A percentile compares a stretch with the other conserved stretches of the same genome.
These are phyloP conservation scores for Callosobruchus maculatus DNA, from an alignment of 2,888 invertebrate species.

Conservation along the genomic window DNA sequence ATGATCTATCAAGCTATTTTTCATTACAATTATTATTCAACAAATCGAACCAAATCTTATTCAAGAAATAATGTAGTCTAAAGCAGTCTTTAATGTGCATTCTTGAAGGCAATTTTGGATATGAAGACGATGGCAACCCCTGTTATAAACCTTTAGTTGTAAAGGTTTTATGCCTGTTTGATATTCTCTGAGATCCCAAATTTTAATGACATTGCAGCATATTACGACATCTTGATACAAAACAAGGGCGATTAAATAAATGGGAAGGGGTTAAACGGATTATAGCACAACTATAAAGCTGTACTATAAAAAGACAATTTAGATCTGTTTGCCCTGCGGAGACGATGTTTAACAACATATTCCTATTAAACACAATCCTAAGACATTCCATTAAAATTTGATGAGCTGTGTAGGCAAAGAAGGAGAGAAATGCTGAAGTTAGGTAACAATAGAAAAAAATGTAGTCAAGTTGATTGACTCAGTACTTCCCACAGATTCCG, in stretches of 20 bases:
- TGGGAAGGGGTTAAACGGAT: constrained; percentile 31
- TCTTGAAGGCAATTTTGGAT: not conserved
- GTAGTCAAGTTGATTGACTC: too few species aligned
- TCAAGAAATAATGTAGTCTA: too few species aligned
- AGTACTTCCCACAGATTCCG: too few species aligned
- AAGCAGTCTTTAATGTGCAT: not conserved
- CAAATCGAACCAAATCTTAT: too few species aligned
- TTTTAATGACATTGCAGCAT: not conserved
- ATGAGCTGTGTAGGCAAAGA: not conserved
- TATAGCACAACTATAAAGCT: constrained; percentile 29
- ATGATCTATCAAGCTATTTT: too few species aligned
- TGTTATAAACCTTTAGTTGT: not conserved
- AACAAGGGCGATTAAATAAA: constrained; percentile 26
- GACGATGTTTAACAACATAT: not conserved
- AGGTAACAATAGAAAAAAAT: too few species aligned
- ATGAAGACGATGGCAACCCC: not conserved
- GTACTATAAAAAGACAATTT: not conserved
- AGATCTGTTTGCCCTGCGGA: not conserved
- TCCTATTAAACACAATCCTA: not conserved
- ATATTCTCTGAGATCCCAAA: not conserved
- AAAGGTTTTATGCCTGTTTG: not conserved
- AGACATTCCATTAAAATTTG: not conserved
- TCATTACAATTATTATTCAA: too few species aligned
- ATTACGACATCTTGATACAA: constrained; percentile 17
- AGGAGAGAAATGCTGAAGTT: too few species aligned